Conservation (phyloP, 2,888 invertebrate species). For the Slavum lentiscoides region DNA sequence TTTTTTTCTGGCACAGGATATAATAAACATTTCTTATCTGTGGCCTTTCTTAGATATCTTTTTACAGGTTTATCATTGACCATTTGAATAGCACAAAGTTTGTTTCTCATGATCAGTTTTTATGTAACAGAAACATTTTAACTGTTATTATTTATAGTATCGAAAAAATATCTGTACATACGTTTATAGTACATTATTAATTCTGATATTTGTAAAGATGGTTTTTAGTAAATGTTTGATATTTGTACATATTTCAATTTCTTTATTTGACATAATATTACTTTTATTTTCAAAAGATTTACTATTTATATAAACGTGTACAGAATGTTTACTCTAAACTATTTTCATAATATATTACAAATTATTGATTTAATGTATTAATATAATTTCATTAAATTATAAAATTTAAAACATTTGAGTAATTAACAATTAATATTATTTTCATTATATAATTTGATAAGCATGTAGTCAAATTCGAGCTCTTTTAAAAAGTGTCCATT, state of each 20-base stretch:
- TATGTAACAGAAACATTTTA: slow-evolving; percentile 18
- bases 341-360: neutral
- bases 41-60: slow-evolving; percentile 52
- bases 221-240: neutral
- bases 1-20: slow-evolving; percentile 48
- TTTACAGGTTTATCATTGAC: slow-evolving; percentile 49
- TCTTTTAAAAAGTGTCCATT: neutral
- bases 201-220: neutral
- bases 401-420: neutral
- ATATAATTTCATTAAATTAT: too few species aligned
- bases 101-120: slow-evolving; percentile 39
- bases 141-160: slow-evolving; percentile 26
- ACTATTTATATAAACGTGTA: neutral
- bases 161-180: slow-evolving; percentile 3
- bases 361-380: too few species aligned
- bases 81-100: slow-evolving; percentile 46
- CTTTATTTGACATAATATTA: neutral
- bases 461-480: neutral
- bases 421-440: neutral
- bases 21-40: slow-evolving; percentile 51
- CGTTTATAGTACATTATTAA: neutral
- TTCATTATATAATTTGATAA: neutral
- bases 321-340: neutral
- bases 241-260: slow-evolving; percentile 1
- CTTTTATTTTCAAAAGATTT: slow-evolving; percentile 14